These are phyloP conservation scores for Agrotis ipsilon DNA, from an alignment of 2,888 invertebrate species.

Conservation along the genomic window DNA sequence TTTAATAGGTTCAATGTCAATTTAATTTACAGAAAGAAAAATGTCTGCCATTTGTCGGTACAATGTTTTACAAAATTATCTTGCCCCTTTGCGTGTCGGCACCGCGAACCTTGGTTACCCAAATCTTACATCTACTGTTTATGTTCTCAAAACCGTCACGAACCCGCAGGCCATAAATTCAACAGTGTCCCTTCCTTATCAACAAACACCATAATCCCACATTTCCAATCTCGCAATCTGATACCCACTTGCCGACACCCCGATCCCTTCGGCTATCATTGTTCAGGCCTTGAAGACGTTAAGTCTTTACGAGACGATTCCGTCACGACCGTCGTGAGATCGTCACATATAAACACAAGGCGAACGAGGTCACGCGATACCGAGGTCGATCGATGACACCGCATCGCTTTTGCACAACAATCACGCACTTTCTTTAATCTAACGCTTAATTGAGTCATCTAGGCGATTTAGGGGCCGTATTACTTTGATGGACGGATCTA, in stretches of 20 bases:
- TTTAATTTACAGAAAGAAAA: conserved; percentile 14
- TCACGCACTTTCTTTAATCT: conserved; percentile 67
- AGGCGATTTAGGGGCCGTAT: conserved; percentile 50
- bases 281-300: conserved; percentile 23
- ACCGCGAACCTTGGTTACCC: not conserved
- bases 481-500: conserved; percentile 49
- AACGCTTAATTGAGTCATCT: conserved; percentile 58
- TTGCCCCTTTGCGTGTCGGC: not conserved
- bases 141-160: conserved; percentile 14
- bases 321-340: conserved; percentile 29
- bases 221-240: conserved; percentile 53
- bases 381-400: conserved; percentile 67
- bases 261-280: conserved; percentile 24
- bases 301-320: conserved; percentile 27
- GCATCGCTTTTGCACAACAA: conserved; percentile 58
- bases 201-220: conserved; percentile 39
- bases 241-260: conserved; percentile 35
- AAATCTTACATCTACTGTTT: conserved; percentile 13
- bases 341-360: conserved; percentile 32
- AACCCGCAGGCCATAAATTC: conserved; percentile 12
- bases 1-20: conserved; percentile 36
- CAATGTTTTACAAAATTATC: not conserved
- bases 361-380: conserved; percentile 59
- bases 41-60: not conserved
- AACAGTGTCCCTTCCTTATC: conserved; percentile 44